phyloP scores from a whole-genome alignment of 2,113 vertebrate species.

The Sebastes schlegelii region DNA sequence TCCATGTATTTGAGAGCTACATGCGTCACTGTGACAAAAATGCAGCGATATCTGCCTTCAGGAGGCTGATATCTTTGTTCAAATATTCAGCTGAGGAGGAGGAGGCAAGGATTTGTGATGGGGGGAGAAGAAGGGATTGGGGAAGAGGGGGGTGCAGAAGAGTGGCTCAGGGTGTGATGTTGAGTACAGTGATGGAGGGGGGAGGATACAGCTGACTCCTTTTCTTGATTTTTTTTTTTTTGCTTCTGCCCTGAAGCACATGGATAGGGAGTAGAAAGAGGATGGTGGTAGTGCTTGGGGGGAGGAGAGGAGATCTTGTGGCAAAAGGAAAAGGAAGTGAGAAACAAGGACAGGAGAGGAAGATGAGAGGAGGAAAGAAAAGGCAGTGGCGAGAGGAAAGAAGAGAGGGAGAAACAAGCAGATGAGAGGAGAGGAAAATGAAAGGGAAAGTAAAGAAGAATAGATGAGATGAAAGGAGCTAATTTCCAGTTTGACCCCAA shows the following conservation, averaged over 20 bases:
- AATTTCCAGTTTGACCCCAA: conserved; percentile 20
- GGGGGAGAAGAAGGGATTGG: not conserved
- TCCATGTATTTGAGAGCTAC: conserved; percentile 41
- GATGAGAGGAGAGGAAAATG: conserved; percentile 9
- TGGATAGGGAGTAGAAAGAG: conserved; percentile 15
- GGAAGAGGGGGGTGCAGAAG: conserved; percentile 13
- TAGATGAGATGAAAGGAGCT: conserved; percentile 10
- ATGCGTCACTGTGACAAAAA: conserved; percentile 59
- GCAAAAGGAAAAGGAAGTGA: not conserved
- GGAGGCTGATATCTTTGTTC: conserved; percentile 66
- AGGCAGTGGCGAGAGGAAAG: not conserved
- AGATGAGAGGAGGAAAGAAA: not conserved
- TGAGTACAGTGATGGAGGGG: conserved; percentile 58
- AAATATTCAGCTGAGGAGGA: conserved; percentile 67
- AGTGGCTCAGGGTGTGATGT: conserved; percentile 48
- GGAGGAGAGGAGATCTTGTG: not conserved
- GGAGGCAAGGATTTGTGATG: conserved; percentile 49
- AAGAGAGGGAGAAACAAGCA: not conserved
- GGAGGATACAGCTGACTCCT: conserved; percentile 55
- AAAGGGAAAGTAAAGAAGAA: not conserved
- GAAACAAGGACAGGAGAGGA: not conserved
- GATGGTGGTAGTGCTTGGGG: conserved; percentile 8
- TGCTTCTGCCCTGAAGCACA: conserved; percentile 45
- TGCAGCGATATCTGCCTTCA: conserved; percentile 32
- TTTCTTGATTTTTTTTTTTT: conserved; percentile 43